Percentiles rank a stretch among this genome's conserved stretches.
Conservation (phyloP, 2,888 invertebrate species). For the Timandra comae region DNA sequence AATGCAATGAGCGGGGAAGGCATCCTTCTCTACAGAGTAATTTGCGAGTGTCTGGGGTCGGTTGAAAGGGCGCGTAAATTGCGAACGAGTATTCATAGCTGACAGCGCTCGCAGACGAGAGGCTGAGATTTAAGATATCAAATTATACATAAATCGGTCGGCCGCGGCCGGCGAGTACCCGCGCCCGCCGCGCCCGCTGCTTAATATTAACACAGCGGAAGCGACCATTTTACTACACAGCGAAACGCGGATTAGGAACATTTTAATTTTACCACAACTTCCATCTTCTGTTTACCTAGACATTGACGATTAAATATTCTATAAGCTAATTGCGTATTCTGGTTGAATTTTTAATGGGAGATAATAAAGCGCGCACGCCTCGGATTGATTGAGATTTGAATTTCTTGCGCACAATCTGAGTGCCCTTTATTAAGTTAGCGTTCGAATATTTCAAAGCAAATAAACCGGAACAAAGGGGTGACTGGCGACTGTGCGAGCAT, state of each 20-base stretch:
- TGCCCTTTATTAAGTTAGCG: constrained; percentile 60
- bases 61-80: constrained; percentile 67
- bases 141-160: constrained; percentile 67
- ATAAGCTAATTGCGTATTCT: constrained; percentile 65
- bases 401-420: constrained; percentile 62
- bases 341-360: constrained; percentile 70
- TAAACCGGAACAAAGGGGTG: constrained; percentile 48
- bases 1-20: constrained; percentile 29
- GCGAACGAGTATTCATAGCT: constrained; percentile 60
- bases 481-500: constrained; percentile 25
- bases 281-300: constrained; percentile 59
- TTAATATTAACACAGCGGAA: constrained; percentile 67
- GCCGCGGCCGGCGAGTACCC: constrained; percentile 41
- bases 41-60: constrained; percentile 37
- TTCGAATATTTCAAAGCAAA: constrained; percentile 62
- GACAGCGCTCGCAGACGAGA: constrained; percentile 49
- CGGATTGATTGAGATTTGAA: constrained; percentile 71
- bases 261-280: constrained; percentile 64
- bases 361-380: constrained; percentile 53
- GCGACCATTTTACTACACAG: constrained; percentile 53
- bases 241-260: constrained; percentile 56
- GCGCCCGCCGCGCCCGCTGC: constrained; percentile 22
- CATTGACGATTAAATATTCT: constrained; percentile 66
- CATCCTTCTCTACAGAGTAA: constrained; percentile 32
- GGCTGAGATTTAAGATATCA: constrained; percentile 65